phyloP scores from a whole-genome alignment of 2,797 vertebrate genomes.

The Ptychadena robeensis region DNA sequence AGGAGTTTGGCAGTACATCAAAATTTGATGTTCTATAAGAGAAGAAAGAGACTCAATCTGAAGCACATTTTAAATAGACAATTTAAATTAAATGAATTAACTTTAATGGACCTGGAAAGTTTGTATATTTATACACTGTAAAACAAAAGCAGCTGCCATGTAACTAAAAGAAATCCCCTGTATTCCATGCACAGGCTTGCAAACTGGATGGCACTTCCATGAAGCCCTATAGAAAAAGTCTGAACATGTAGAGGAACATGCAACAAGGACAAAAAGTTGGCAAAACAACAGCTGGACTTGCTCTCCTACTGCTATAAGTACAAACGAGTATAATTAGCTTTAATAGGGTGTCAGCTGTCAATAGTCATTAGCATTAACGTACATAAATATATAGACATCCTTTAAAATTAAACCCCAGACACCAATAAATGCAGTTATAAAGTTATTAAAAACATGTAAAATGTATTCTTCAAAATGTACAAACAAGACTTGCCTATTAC shows the following conservation, averaged over 20 bases:
- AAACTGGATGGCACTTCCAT: no score
- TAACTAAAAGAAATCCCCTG: no score
- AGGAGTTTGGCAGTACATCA: neutral
- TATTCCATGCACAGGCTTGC: no score
- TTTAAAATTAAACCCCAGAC: neutral
- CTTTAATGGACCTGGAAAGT: neutral
- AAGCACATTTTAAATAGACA: neutral
- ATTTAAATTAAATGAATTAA: neutral
- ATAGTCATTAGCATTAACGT: neutral
- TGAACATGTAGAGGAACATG: no score
- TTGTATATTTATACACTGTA: neutral
- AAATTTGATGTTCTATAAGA: neutral
- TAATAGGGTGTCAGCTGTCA: neutral
- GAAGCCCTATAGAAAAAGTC: no score
- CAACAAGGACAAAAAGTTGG: neutral
- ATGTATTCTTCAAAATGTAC: no score
- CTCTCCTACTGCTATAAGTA: neutral
- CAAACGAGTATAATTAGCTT: neutral
- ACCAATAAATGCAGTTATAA: no score
- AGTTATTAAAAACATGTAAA: no score
- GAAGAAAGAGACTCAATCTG: neutral
- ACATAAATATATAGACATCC: no score
- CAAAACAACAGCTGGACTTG: neutral
- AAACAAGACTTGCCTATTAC: no score
- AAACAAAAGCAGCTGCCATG: no score